These are phyloP conservation scores for Pentamera pediparva DNA, from an alignment of 53 echinoderm and acorn worm species.

Conservation along the genomic window DNA sequence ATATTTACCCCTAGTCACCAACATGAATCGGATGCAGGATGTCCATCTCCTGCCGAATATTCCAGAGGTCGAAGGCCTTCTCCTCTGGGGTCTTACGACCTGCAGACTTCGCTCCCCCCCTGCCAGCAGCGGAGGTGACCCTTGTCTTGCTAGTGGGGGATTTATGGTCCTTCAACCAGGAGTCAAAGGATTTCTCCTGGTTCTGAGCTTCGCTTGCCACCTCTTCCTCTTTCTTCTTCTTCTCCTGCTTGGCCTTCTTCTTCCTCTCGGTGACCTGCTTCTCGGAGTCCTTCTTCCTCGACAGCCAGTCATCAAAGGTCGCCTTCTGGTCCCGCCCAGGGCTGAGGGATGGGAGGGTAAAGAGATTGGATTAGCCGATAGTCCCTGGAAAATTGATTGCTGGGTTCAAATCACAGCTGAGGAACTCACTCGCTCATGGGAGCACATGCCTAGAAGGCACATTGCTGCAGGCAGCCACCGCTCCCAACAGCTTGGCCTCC, in stretches of 20 bases:
- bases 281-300: conserved; percentile 71
- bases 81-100: conserved; percentile 69
- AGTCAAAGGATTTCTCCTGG: conserved; percentile 70
- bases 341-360: no score
- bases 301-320: conserved; percentile 86
- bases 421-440: neutral
- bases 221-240: conserved; percentile 75
- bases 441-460: no score
- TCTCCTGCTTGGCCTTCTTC: conserved; percentile 50
- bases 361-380: no score
- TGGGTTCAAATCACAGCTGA: neutral
- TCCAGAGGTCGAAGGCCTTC: conserved; percentile 80
- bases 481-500: no score
- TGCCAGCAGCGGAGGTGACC: conserved; percentile 28
- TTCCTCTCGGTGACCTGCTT: conserved; percentile 62
- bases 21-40: conserved; percentile 80
- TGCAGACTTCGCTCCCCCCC: conserved; percentile 55
- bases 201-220: conserved; percentile 64
- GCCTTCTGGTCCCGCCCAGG: conserved; percentile 51
- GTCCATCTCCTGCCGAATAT: conserved; percentile 95
- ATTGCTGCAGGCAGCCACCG: no score
- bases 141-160: neutral
- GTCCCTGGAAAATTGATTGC: neutral
- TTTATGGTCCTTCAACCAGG: conserved; percentile 80
- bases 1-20: conserved; percentile 11